Evolutionary conservation across 2,888 invertebrate genomes (phyloP), one percentile per base, ranked within the genome.

Genomic region (Dolichomitus sp.): DNA sequence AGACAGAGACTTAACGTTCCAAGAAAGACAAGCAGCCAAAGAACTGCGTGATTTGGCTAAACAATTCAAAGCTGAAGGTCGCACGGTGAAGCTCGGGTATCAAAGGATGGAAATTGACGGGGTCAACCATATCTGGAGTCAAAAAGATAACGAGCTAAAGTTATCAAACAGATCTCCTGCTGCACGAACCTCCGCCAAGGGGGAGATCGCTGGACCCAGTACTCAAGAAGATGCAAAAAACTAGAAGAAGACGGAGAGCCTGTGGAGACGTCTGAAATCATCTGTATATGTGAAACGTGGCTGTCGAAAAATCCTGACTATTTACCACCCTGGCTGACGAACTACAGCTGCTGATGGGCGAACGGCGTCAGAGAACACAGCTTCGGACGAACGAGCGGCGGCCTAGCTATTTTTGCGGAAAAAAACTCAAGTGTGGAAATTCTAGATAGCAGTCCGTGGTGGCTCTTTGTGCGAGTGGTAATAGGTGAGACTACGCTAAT

Each of bases 261-360:
- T 30, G 30, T 30, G 3, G 30, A 37, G 61, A 33, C n/a, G n/a
- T n/a, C n/a, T n/a, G n/a, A n/a, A n/a, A n/a, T n/a, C n/a, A n/a
- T n/a, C n/a, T n/a, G n/a, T 19, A 4, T 52, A 1, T 19, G 23
- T 6, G 75, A 75, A 65, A 65, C 75, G n/a, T 75, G 75, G 57
- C 30, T 57, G 9, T 2, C 12, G 9, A 57, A 23, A 11, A 23
- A 42, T 2, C 42, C 23, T 2, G 23, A 19, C 23, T 12, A 12
- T 17, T n/a, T 7, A 2, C 63, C 63, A 11, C 2, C 19, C 6
- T 63, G 23, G 37, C 23, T 63, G 42, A 9, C 2, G 3, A 42
- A 42, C 5, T 63, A 23, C 12, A 11, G 9, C 5, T 63, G 42
- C 17, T 42, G n/a, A n/a, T 63, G 42, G 63, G 63, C 42, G 17